A percentile compares a stretch with the other conserved stretches of the same genome.
Evolutionary conservation across 2,888 invertebrate species (phyloP).

Genomic region (Caenorhabditis afra): DNA sequence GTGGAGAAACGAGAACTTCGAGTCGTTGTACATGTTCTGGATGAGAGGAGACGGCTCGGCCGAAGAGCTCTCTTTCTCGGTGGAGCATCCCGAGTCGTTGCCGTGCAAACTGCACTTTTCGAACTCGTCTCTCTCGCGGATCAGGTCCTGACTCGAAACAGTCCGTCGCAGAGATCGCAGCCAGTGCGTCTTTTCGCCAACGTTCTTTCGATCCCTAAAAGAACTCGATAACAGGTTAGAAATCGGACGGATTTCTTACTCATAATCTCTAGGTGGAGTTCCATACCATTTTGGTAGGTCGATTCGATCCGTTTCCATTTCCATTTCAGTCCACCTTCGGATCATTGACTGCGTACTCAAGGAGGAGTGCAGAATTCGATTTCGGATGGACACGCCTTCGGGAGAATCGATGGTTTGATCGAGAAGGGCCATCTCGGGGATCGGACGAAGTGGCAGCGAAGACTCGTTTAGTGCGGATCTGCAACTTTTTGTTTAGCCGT

Average conservation of each 20-base stretch:
- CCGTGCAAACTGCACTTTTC: not conserved
- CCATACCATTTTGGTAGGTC: slow-evolving; percentile 53
- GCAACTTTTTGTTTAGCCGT: not conserved
- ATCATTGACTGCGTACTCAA: slow-evolving; percentile 47
- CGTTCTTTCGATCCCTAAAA: slow-evolving; percentile 5
- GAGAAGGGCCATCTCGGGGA: slow-evolving; percentile 71
- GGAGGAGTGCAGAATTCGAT: slow-evolving; percentile 46
- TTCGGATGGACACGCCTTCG: slow-evolving; percentile 20
- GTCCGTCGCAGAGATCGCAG: slow-evolving; percentile 59
- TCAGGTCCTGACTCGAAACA: slow-evolving; percentile 45
- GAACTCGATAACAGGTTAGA: not conserved
- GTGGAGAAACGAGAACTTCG: slow-evolving; percentile 55
- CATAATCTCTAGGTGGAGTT: slow-evolving; percentile 63
- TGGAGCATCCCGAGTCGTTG: slow-evolving; percentile 52
- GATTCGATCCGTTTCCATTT: slow-evolving; percentile 9
- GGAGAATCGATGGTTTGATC: slow-evolving; percentile 59
- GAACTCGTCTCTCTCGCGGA: slow-evolving; percentile 27
- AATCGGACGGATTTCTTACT: slow-evolving; percentile 25
- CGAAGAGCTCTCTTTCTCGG: slow-evolving; percentile 6
- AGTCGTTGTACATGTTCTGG: slow-evolving; percentile 61
- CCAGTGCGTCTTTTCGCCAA: slow-evolving; percentile 43
- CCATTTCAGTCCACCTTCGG: slow-evolving; percentile 55
- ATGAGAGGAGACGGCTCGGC: slow-evolving; percentile 7
- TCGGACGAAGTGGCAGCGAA: slow-evolving; percentile 58
- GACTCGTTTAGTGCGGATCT: slow-evolving; percentile 46